Conservation (phyloP, 2,113 vertebrate species). For the Gulo gulo region DNA sequence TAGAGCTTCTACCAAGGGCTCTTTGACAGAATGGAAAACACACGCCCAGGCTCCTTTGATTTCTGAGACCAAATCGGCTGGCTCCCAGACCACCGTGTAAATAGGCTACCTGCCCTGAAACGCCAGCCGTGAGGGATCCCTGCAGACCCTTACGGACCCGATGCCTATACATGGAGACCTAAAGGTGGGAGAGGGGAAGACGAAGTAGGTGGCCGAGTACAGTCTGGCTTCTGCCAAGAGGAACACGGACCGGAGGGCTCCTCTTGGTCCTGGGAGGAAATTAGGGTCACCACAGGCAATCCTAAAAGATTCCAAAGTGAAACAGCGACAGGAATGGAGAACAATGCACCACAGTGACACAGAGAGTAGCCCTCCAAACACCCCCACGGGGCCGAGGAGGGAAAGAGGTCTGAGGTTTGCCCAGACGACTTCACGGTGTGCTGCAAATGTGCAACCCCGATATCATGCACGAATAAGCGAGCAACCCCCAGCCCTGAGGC, state of each 20-base stretch:
- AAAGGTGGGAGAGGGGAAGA: background rate
- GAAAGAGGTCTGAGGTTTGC: accelerated
- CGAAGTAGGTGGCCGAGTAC: accelerated
- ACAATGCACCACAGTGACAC: accelerated
- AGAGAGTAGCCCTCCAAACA: accelerated
- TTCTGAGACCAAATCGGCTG: background rate
- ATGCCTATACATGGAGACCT: accelerated
- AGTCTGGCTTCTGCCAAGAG: background rate
- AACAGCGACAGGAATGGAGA: accelerated
- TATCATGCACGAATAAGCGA: accelerated
- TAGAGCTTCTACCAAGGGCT: background rate
- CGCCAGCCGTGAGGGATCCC: background rate
- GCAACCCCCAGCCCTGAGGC: accelerated
- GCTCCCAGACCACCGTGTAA: background rate
- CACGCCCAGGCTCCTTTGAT: background rate
- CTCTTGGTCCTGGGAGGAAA: background rate
- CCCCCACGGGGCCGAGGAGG: accelerated
- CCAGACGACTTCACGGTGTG: accelerated
- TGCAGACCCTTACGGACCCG: background rate
- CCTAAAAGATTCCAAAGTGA: accelerated
- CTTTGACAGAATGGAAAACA: background rate
- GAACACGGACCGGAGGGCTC: background rate
- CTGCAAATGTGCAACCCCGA: accelerated
- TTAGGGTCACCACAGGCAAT: accelerated
- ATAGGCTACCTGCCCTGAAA: background rate